Conservation (phyloP, 2,888 invertebrate genomes). For the Chouioia cunea region DNA sequence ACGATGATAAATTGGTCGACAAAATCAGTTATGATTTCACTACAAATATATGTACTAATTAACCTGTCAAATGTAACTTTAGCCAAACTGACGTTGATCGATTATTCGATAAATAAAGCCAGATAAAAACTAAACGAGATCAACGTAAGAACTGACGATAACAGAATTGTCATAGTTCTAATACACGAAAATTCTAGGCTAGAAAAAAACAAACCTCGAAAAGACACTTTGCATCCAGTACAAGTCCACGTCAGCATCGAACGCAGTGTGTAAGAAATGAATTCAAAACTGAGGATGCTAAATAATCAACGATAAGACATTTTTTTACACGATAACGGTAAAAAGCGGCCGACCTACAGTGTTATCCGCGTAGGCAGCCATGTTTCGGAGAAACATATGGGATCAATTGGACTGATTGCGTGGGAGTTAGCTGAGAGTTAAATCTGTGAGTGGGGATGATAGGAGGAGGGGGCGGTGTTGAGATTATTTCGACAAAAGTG, state of each 20-base stretch:
- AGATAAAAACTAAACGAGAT: neutral
- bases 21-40: no score
- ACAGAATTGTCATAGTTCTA: no score
- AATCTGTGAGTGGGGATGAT: neutral
- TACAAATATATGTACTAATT: no score
- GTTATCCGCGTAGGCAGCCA: constrained; percentile 45
- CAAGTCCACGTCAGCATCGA: constrained; percentile 22
- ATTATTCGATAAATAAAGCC: neutral
- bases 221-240: neutral
- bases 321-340: constrained; percentile 41
- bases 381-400: constrained; percentile 45
- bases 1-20: neutral
- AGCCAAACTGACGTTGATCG: neutral
- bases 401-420: constrained; percentile 37
- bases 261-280: neutral
- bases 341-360: constrained; percentile 20
- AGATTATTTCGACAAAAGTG: no score
- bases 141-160: constrained; percentile 6
- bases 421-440: no score
- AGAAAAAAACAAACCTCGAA: constrained; percentile 19
- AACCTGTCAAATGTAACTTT: no score
- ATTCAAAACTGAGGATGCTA: neutral
- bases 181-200: constrained; percentile 19
- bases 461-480: neutral
- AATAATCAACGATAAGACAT: constrained; percentile 33